Percentiles rank a stretch among this genome's conserved stretches.
Conservation (phyloP, 2,888 invertebrate species). For the Callyntrura sp. region DNA sequence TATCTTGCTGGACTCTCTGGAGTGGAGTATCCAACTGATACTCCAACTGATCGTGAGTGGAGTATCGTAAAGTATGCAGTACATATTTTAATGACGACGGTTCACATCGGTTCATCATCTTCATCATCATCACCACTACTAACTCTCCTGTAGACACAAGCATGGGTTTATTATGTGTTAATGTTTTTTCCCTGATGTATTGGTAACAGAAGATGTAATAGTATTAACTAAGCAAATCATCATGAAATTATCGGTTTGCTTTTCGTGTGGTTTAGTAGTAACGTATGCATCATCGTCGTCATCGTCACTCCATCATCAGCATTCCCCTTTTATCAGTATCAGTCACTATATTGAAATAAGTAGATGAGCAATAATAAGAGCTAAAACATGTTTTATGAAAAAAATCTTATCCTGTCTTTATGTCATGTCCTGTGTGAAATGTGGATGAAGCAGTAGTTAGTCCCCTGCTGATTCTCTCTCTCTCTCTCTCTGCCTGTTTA, state of each 20-base stretch:
- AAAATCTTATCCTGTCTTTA: conserved; percentile 6
- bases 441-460: background rate
- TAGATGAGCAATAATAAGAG: background rate
- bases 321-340: background rate
- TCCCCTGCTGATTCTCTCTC: no score
- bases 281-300: background rate
- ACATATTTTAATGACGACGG: no score
- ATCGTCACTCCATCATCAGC: background rate
- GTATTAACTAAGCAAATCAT: background rate
- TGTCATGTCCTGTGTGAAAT: background rate
- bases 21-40: no score
- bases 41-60: no score
- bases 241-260: background rate
- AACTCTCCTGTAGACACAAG: no score
- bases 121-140: background rate
- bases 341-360: background rate
- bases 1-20: no score
- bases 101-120: background rate
- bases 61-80: no score
- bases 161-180: no score
- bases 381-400: conserved; percentile 1
- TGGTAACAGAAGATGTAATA: no score
- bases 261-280: background rate
- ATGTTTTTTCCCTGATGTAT: no score
- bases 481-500: no score